These are phyloP conservation scores for Cerceris ruficornis DNA, from an alignment of 2,888 invertebrate genomes.

Conservation along the genomic window DNA sequence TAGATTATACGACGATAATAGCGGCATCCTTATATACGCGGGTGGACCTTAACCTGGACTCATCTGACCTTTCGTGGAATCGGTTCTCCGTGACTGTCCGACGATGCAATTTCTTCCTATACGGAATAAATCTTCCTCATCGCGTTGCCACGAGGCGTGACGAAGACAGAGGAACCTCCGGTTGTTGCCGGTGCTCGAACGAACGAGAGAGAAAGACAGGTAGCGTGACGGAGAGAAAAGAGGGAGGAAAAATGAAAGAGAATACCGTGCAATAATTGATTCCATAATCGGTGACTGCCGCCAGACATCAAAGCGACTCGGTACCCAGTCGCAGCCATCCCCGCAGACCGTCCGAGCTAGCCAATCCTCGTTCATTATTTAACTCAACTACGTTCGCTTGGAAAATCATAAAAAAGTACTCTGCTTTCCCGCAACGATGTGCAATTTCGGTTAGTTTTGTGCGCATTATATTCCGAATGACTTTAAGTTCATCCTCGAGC, in stretches of 20 bases:
- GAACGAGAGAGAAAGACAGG: conserved; percentile 9
- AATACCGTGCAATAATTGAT: conserved; percentile 71
- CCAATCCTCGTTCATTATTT: conserved; percentile 68
- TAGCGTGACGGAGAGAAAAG: background rate
- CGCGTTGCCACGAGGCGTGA: conserved; percentile 24
- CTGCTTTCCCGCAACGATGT: conserved; percentile 28
- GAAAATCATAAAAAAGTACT: conserved; percentile 53
- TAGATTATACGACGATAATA: conserved; percentile 67
- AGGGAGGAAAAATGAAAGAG: conserved; percentile 30
- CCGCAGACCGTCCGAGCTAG: conserved; percentile 37
- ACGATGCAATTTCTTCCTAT: conserved; percentile 63
- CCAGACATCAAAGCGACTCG: conserved; percentile 70
- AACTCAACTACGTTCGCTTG: conserved; percentile 59
- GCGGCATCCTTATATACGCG: conserved; percentile 61
- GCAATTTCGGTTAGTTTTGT: background rate
- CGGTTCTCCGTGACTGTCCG: conserved; percentile 66
- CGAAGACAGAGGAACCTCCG: conserved; percentile 16
- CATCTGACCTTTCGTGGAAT: conserved; percentile 65
- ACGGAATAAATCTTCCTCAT: conserved; percentile 64
- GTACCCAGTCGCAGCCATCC: conserved; percentile 38
- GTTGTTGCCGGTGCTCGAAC: background rate
- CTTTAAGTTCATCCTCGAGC: too few species aligned
- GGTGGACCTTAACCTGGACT: conserved; percentile 62
- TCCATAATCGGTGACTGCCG: conserved; percentile 71
- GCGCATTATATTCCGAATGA: conserved; percentile 2